Evolutionary conservation across 2,113 vertebrate species (phyloP), one percentile per base, ranked within the genome.

Genomic region (Forbesichthys agassizii): DNA sequence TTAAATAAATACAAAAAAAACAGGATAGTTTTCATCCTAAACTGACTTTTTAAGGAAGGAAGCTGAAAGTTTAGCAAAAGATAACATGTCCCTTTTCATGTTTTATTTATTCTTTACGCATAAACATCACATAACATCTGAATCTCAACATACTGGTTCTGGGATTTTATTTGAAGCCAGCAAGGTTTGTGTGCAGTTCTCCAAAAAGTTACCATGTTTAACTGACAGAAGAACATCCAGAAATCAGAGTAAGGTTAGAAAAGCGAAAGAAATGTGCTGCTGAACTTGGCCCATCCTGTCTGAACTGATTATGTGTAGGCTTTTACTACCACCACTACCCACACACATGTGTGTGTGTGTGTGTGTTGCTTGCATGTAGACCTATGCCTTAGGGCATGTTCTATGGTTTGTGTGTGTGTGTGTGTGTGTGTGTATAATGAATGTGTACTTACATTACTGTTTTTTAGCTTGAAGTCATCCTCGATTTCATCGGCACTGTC

Each of bases 401-500:
- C 36, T 56, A 14, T 55, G 63, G 51, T 13, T 3, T 47, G 36
- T 55, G 33, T 65, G 9, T 57, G 51, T 74, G 53, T 57, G 51
- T 74, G 53, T 69, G 53, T 65, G 53, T 58, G 52, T 42, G 4
- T 47, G 60, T 13, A 9, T 13, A 16, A 33, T 33, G 48, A 33
- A 6, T 5, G 33, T 47, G 11, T 33, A 89, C 93, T 88, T 92
- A 98, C 96, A 70, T 93, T 95, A 73, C 91, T 95, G 74, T 92
- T 84, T 77, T 95, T 97, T 33, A 99, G 89, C 73, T 98, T 99
- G 93, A 96, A 99, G 73, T 98, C 97, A 0, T 99, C 98, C 89
- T 99, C 97, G 42, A 98, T 97, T 85, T 99, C 98, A 87, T 99
- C 97, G 6, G 98, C 98, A 0, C 96, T 98, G 78, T 99, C 98